Evolutionary conservation across 2,113 vertebrate species (phyloP).

Genomic region (Scomber scombrus): DNA sequence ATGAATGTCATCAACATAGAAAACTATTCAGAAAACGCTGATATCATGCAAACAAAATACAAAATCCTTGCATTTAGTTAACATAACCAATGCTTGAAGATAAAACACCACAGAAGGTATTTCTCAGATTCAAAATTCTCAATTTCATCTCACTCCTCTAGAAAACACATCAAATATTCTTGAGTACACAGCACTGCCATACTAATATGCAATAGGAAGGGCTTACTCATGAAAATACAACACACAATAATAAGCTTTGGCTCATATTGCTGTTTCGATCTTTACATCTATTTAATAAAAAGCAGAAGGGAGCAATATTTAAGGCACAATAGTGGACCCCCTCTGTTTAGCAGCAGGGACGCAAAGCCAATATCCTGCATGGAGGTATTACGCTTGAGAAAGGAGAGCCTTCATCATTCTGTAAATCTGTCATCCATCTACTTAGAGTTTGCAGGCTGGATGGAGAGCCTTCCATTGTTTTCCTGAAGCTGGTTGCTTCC

Average conservation of each 20-base stretch:
- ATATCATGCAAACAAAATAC: too few relatives aligned
- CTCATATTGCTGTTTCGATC: conserved; percentile 67
- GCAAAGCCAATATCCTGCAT: conserved; percentile 83
- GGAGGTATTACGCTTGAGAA: conserved; percentile 75
- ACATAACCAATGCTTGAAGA: not conserved
- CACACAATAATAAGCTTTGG: conserved; percentile 56
- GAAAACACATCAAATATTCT: conserved; percentile 50
- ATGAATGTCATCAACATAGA: not conserved
- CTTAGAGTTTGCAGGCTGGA: conserved; percentile 49
- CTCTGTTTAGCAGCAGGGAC: conserved; percentile 44
- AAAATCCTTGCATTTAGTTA: not conserved
- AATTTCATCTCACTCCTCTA: not conserved
- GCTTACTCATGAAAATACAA: conserved; percentile 38
- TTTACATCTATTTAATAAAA: conserved; percentile 81
- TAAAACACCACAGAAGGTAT: not conserved
- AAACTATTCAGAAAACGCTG: too few relatives aligned
- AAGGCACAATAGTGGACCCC: conserved; percentile 58
- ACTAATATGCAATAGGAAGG: conserved; percentile 9
- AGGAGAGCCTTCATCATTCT: conserved; percentile 60
- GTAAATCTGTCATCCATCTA: conserved; percentile 54
- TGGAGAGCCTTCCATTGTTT: conserved; percentile 43
- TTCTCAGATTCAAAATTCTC: conserved; percentile 14
- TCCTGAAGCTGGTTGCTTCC: conserved; percentile 36
- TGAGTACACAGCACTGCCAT: conserved; percentile 12
- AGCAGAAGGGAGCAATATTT: conserved; percentile 36